Conservation (phyloP, 2,888 invertebrate genomes). For the Quadroppia sp. region DNA sequence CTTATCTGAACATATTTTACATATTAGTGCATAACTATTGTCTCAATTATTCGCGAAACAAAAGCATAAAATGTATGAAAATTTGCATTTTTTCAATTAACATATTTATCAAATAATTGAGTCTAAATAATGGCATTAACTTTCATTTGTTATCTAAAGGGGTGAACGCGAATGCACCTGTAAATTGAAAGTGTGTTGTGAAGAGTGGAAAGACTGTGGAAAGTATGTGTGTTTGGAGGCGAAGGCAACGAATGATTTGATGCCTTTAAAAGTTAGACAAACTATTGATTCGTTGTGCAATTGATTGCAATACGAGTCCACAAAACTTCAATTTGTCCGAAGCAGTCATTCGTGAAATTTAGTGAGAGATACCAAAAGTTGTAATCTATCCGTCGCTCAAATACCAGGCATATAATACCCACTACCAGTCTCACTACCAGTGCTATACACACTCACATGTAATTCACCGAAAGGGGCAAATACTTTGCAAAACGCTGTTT, state of each 20-base stretch:
- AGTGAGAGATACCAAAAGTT: slow-evolving; percentile 27
- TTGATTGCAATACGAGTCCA: slow-evolving; percentile 36
- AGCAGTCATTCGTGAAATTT: slow-evolving; percentile 32
- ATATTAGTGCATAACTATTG: slow-evolving; percentile 37
- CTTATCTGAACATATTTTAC: slow-evolving; percentile 29
- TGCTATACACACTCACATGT: background rate
- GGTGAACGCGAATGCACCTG: slow-evolving; percentile 19
- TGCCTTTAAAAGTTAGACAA: slow-evolving; percentile 37
- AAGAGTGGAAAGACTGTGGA: background rate
- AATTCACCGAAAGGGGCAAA: slow-evolving; percentile 34
- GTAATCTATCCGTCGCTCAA: slow-evolving; percentile 31
- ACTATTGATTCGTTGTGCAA: slow-evolving; percentile 37
- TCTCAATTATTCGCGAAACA: background rate
- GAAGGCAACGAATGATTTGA: slow-evolving; percentile 8
- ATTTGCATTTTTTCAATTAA: slow-evolving; percentile 24
- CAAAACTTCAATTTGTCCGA: slow-evolving; percentile 35
- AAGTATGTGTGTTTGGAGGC: background rate
- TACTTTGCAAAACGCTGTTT: slow-evolving; percentile 15
- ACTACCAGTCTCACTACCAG: background rate
- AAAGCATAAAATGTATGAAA: slow-evolving; percentile 5
- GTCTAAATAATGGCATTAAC: slow-evolving; percentile 33
- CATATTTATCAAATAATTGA: slow-evolving; percentile 21
- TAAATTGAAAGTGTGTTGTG: slow-evolving; percentile 26
- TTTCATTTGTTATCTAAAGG: slow-evolving; percentile 19
- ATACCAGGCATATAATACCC: background rate